Conservation (phyloP, 1,140 invertebrate genomes). For the Drosophila melanogaster region DNA sequence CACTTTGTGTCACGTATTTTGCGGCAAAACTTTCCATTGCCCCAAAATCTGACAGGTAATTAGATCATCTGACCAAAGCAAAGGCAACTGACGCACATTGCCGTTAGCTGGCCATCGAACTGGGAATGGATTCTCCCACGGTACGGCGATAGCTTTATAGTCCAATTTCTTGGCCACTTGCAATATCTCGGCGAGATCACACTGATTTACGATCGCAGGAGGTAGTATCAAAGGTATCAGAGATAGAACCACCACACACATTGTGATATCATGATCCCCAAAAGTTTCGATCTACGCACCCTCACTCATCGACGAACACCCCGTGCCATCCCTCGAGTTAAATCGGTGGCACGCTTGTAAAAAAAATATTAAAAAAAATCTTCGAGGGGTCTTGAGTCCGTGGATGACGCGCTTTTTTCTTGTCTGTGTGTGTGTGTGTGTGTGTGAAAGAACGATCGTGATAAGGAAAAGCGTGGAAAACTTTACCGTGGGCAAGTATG, state of each 20-base stretch:
- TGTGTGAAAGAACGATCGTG: neutral
- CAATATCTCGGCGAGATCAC: conserved; percentile 10
- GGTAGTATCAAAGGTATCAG: too few species aligned
- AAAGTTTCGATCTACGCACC: conserved; percentile 8
- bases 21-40: conserved; percentile 5
- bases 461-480: conserved; percentile 37
- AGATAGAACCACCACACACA: too few species aligned
- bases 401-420: too few species aligned
- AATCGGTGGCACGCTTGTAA: neutral
- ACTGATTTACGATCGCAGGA: conserved; percentile 13
- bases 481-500: conserved; percentile 1
- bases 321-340: neutral
- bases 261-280: conserved; percentile 23
- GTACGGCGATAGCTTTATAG: neutral
- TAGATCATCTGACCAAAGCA: conserved; percentile 14
- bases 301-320: conserved; percentile 3
- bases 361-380: too few species aligned
- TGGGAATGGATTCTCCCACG: neutral
- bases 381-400: neutral
- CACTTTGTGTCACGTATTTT: neutral
- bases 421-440: too few species aligned
- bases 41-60: conserved; percentile 7
- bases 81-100: conserved; percentile 17
- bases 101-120: neutral
- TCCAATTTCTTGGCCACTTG: neutral